phyloP scores from a whole-genome alignment of 2,888 invertebrate species.

The Melinaea marsaeus region DNA sequence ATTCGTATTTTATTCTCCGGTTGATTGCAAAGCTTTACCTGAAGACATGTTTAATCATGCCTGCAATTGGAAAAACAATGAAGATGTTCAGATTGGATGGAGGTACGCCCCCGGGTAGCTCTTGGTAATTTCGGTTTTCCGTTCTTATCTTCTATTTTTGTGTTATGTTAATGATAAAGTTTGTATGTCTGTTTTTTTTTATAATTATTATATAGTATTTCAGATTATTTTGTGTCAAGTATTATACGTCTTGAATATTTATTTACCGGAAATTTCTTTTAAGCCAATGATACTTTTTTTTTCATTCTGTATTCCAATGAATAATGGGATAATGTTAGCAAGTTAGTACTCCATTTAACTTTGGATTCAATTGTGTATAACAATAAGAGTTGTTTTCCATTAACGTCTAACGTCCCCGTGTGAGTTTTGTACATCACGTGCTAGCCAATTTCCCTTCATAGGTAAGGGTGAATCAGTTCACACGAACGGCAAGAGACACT shows the following conservation, averaged over 20 bases:
- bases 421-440: constrained; percentile 44
- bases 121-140: constrained; percentile 21
- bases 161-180: background rate
- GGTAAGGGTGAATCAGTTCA: constrained; percentile 37
- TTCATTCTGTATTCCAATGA: no score
- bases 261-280: no score
- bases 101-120: constrained; percentile 33
- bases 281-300: no score
- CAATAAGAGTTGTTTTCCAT: constrained; percentile 2
- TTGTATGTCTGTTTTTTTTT: no score
- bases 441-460: constrained; percentile 52
- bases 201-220: no score
- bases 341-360: no score
- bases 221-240: no score
- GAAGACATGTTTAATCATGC: constrained; percentile 61
- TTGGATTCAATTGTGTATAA: background rate
- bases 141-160: constrained; percentile 10
- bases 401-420: constrained; percentile 8
- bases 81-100: constrained; percentile 38
- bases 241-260: no score
- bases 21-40: constrained; percentile 56
- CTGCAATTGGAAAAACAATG: constrained; percentile 71
- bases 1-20: constrained; percentile 58
- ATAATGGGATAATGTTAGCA: no score
- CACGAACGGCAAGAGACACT: constrained; percentile 37